Conservation (phyloP, 2,888 invertebrate genomes). For the Trachelus iudaicus region DNA sequence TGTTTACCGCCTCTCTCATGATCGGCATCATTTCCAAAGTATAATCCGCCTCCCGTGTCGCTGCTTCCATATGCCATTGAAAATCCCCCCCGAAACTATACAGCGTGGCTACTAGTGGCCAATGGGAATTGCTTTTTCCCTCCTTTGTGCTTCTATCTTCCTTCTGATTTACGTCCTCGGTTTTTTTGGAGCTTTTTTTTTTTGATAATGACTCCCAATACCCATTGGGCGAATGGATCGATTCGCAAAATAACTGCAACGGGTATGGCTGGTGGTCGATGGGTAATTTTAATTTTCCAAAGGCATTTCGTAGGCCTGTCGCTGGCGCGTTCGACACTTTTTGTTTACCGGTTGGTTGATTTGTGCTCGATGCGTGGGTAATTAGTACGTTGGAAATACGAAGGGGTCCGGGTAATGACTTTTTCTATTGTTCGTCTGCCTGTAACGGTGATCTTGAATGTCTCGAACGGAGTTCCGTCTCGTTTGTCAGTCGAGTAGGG, state of each 20-base stretch:
- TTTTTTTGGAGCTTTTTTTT: slow-evolving; percentile 24
- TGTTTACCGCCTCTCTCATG: slow-evolving; percentile 1
- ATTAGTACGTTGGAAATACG: background rate
- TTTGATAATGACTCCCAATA: slow-evolving; percentile 41
- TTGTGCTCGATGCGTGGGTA: background rate
- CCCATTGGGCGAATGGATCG: slow-evolving; percentile 35
- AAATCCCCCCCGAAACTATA: background rate
- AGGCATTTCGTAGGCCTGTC: background rate
- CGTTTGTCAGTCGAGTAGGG: background rate
- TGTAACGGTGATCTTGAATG: background rate
- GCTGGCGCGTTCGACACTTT: background rate
- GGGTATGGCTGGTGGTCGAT: background rate
- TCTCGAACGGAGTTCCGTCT: background rate
- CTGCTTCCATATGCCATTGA: background rate
- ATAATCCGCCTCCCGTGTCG: background rate
- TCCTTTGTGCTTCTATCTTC: background rate
- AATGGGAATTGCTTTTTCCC: slow-evolving; percentile 22
- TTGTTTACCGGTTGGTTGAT: background rate
- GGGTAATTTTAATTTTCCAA: background rate
- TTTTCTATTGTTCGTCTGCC: background rate
- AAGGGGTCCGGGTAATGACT: background rate
- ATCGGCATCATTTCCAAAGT: background rate
- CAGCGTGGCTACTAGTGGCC: background rate
- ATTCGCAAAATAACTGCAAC: slow-evolving; percentile 20
- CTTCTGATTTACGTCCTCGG: background rate